Evolutionary conservation across 2,797 vertebrate species (phyloP).

Genomic region (Oryzias dopingdopingensis): DNA sequence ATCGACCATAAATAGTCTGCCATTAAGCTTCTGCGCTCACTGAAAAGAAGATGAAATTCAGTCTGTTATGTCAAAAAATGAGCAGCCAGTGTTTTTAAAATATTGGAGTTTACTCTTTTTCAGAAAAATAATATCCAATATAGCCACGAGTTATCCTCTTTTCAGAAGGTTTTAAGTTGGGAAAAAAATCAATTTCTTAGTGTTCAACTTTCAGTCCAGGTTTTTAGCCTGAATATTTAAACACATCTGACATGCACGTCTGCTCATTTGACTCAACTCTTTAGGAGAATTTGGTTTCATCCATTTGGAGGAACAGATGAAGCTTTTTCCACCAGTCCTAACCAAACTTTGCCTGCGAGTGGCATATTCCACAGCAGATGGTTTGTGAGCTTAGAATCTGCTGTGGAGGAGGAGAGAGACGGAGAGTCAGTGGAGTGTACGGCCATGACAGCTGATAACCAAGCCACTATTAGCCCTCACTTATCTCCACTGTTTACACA

Average conservation of each 20-base stretch:
- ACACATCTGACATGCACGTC: not conserved
- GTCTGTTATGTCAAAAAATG: not conserved
- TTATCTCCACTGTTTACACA: constrained; percentile 8
- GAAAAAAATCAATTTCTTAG: not conserved
- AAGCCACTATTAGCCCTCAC: constrained; percentile 1
- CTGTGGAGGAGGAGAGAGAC: constrained; percentile 8
- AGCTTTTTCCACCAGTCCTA: constrained; percentile 8
- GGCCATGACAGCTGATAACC: constrained; percentile 19
- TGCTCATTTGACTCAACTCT: constrained; percentile 16
- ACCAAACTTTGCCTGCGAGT: constrained; percentile 18
- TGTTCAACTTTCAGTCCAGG: not conserved
- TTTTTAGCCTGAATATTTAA: not conserved
- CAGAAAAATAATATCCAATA: not conserved
- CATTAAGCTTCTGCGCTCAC: constrained; percentile 25
- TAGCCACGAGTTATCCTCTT: not conserved
- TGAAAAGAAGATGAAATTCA: constrained; percentile 12
- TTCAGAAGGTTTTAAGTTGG: not conserved
- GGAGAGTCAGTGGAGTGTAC: constrained; percentile 13
- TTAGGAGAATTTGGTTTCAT: constrained; percentile 10
- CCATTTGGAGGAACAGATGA: constrained; percentile 2
- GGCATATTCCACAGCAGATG: constrained; percentile 39
- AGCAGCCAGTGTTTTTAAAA: not conserved
- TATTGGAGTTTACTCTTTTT: constrained; percentile 2
- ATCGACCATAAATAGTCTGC: constrained; percentile 29
- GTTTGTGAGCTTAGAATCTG: constrained; percentile 31